Evolutionary conservation across 2,797 vertebrate genomes (phyloP).

Genomic region (Halcyon smyrnensis): DNA sequence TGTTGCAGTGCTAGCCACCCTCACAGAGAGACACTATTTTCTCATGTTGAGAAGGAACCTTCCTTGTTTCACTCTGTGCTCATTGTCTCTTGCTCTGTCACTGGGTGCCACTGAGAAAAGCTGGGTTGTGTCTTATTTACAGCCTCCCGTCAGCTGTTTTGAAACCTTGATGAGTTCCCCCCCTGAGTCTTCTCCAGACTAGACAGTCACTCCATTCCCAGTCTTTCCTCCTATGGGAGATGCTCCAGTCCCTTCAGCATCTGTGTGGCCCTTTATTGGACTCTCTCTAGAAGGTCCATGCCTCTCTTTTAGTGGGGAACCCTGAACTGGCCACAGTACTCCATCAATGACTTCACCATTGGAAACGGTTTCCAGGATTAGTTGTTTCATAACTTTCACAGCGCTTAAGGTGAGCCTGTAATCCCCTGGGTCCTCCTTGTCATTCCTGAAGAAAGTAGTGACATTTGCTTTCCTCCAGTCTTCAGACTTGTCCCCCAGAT

Average conservation of each 20-base stretch:
- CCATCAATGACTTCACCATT: background rate
- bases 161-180: too few relatives aligned
- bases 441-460: background rate
- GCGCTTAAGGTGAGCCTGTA: background rate
- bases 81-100: too few relatives aligned
- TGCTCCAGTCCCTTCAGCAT: too few relatives aligned
- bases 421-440: background rate
- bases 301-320: background rate
- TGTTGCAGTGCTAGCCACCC: background rate
- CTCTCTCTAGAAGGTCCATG: background rate
- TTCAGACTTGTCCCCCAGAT: background rate
- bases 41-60: too few relatives aligned
- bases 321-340: background rate
- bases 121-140: too few relatives aligned
- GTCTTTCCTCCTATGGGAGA: too few relatives aligned
- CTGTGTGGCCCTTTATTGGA: too few relatives aligned
- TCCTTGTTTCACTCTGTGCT: too few relatives aligned
- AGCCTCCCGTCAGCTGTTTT: too few relatives aligned
- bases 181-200: too few relatives aligned
- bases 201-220: too few relatives aligned
- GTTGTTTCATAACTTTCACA: background rate
- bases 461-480: background rate
- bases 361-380: background rate
- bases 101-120: too few relatives aligned
- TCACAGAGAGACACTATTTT: background rate